Evolutionary conservation across 2,888 invertebrate genomes (phyloP), one percentile per base, ranked within the genome.

Genomic region (Xestia sexstrigata): DNA sequence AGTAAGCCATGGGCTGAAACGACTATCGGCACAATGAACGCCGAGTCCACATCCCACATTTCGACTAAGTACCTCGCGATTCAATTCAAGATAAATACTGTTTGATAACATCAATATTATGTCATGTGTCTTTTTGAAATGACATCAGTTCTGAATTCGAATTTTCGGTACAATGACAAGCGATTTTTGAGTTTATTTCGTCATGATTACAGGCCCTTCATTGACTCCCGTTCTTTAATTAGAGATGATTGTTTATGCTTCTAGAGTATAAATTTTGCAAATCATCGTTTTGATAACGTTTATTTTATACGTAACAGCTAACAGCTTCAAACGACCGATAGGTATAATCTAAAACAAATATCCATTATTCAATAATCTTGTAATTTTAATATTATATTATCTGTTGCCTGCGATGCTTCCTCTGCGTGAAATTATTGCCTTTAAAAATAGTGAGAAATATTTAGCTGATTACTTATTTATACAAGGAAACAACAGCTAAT

Each of bases 181-280:
- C 26, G 4, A 26, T 45, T 62, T 77, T 60, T 47, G 1, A 15
- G 1, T 77, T 45, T 17, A 39, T 52, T 26, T 15, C 26, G 45
- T 63, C 49, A 70, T 63, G 1, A 13, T 17, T 26, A 35, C 5
- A 26, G 49, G 45, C 20, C 13, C 23, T 52, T 8, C 13, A 62
- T 39, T 78, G 78, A 78, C 70, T 55, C 23, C 70, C 17, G 55
- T n/a, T 70, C 77, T 78, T 70, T 78, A 78, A 3, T 63, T 79
- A 79, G 63, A 70, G 20, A 55, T 79, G 63, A 70, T 78, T 63
- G 52, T 78, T 23, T 78, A 63, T 55, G 47, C 15, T n/a, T 23
- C 65, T 65, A 42, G n/a, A 26, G n/a, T 11, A 6, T 39, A 26
- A 20, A n/a, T 55, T 63, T 70, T 78, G 70, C 63, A 78, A 78